Percentiles rank a stretch among this genome's conserved stretches.
These are phyloP conservation scores for Picathartes gymnocephalus DNA, from an alignment of 2,113 vertebrate genomes.

Conservation along the genomic window DNA sequence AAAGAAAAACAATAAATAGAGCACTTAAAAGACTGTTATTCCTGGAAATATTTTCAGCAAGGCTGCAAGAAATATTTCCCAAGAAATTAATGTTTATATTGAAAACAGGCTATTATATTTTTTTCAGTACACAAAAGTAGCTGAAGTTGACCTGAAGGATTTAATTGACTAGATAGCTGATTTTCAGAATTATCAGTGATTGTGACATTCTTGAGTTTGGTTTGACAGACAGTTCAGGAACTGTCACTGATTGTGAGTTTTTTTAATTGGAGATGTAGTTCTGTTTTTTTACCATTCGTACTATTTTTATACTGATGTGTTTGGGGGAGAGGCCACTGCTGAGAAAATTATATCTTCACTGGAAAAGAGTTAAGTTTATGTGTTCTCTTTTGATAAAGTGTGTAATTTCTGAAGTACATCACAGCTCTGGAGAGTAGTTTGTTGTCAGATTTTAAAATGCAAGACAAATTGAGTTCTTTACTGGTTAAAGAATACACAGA, in stretches of 20 bases:
- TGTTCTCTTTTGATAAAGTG: background rate
- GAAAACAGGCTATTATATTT: background rate
- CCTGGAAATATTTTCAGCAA: conserved; percentile 31
- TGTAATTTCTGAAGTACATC: background rate
- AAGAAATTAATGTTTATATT: conserved; percentile 31
- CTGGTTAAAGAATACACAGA: background rate
- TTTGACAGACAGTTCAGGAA: background rate
- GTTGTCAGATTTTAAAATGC: background rate
- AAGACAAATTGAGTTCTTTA: background rate
- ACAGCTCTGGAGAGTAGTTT: background rate
- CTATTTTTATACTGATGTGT: background rate
- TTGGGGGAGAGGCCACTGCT: background rate
- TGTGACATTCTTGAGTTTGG: background rate
- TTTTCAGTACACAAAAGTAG: background rate
- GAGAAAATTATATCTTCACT: background rate
- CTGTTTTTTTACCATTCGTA: background rate
- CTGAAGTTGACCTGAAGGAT: background rate
- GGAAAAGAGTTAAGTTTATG: background rate
- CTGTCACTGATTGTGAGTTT: background rate
- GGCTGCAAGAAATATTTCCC: conserved; percentile 32
- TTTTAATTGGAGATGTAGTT: background rate
- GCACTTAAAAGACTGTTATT: conserved; percentile 25
- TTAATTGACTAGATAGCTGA: background rate
- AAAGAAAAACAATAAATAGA: conserved; percentile 49
- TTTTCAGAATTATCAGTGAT: background rate